These are phyloP conservation scores for Rafetus swinhoei DNA, from an alignment of 2,113 vertebrate species.

Conservation along the genomic window DNA sequence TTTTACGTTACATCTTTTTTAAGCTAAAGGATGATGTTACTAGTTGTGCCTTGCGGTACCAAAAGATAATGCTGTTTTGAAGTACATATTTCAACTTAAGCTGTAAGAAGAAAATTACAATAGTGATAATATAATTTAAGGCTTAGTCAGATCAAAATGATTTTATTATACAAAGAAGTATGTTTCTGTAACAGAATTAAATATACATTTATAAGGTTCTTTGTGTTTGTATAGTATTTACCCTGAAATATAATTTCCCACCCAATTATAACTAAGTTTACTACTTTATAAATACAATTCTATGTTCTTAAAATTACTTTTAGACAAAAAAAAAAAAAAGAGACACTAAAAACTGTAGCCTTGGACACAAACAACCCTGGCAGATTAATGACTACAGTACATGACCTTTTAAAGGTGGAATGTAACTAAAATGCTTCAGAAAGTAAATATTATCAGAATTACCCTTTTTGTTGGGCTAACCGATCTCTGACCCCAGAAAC, in stretches of 20 bases:
- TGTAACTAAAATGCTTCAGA: background rate
- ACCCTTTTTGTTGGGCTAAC: background rate
- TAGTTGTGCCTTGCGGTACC: background rate
- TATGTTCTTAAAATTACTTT: background rate
- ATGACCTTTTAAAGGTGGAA: background rate
- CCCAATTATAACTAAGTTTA: background rate
- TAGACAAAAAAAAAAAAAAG: background rate
- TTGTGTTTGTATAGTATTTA: background rate
- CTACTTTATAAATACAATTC: background rate
- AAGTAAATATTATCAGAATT: constrained; percentile 1
- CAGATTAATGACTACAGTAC: background rate
- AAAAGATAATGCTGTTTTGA: background rate
- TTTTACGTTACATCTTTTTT: background rate
- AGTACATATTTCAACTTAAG: background rate
- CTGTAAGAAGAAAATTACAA: background rate
- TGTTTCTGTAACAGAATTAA: constrained; percentile 24
- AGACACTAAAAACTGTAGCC: background rate
- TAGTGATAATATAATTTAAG: constrained; percentile 12
- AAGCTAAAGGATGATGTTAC: background rate
- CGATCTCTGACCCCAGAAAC: background rate
- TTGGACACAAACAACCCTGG: background rate
- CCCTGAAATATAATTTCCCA: background rate
- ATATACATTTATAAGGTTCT: background rate
- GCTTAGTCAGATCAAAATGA: background rate
- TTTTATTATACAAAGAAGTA: constrained; percentile 23